phyloP scores from a whole-genome alignment of 2,888 invertebrate genomes.

The Stenotaenia linearis region DNA sequence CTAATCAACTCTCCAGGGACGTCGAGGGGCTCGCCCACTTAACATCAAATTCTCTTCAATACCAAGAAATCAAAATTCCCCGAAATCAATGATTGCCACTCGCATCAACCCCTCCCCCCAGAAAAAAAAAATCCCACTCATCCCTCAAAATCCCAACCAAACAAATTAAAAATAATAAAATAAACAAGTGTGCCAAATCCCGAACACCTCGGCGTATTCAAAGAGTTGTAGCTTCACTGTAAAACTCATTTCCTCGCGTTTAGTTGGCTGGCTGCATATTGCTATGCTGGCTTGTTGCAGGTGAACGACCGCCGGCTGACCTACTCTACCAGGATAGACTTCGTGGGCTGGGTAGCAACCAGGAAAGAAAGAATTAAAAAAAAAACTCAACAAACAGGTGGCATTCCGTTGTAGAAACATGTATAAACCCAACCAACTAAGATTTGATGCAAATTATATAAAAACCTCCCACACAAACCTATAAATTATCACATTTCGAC shows the following conservation, averaged over 20 bases:
- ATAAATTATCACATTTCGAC: background rate
- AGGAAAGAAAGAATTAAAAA: background rate
- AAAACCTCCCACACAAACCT: background rate
- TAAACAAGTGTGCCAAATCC: background rate
- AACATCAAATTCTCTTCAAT: background rate
- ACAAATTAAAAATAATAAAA: too few relatives aligned
- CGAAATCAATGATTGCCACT: background rate
- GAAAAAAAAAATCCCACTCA: too few relatives aligned
- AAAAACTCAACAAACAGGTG: constrained; percentile 12
- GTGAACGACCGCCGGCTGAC: constrained; percentile 17
- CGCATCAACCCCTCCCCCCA: too few relatives aligned
- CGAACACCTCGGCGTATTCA: background rate
- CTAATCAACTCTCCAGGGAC: background rate
- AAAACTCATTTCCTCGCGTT: background rate
- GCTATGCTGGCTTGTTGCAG: constrained; percentile 18
- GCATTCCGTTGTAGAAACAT: constrained; percentile 7
- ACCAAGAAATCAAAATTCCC: background rate
- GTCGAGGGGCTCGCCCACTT: background rate
- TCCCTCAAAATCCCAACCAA: too few relatives aligned
- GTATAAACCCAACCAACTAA: background rate
- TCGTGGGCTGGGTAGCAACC: constrained; percentile 21
- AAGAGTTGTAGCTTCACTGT: background rate
- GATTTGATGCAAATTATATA: background rate
- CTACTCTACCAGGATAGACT: constrained; percentile 26
- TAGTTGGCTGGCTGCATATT: constrained; percentile 21